Base-by-base conservation (phyloP, 2,888 invertebrate species). In the Elysia crispata region DNA sequence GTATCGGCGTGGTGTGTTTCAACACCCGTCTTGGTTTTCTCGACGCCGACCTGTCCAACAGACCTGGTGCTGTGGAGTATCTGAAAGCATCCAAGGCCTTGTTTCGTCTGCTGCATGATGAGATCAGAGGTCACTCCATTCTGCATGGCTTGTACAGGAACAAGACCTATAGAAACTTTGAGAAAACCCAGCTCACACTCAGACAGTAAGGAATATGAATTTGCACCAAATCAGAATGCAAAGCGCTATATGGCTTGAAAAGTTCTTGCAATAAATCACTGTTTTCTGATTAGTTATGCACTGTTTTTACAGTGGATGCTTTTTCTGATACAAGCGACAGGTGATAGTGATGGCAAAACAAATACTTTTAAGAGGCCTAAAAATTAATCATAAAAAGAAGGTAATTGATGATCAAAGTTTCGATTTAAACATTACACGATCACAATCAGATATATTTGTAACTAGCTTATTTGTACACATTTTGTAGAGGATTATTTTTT, bases 1-100 rank as follows among this genome's bases (percentile, higher is more conserved):
- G 73, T 73, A 73, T 73, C 13, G 73, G 73, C 6, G 73, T 73
- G 11, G 73, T 73, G 1, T 73, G 73, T 73, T 73, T 73, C 73
- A 73, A 73, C 73, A 50, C 50, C n/a, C 49, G 73, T 1, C 73
- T 73, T 1, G 73, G 73, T 1, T 50, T 73, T 3, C 49, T 73
- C 1, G 33, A 49, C 1, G 25, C 20, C 50, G n/a, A 23, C 13
- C 18, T 11, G 11, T 8, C 6, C 1, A 1, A 5, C 33, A 5
- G 28, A 28, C 50, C 20, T 1, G 50, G 50, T 18, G 28, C 25
- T 3, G 50, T 28, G 8, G 3, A 73, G 54, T 73, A 50, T 23
- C 54, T 73, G 25, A 1, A 50, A 50, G 73, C 73, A 1, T 18
- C 73, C 49, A 49, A 73, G 33, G 54, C n/a, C 50, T 23, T n/a